A percentile compares a stretch with the other conserved stretches of the same genome.
These are phyloP conservation scores for Bombus affinis DNA, from an alignment of 1,140 invertebrate species.

Conservation along the genomic window DNA sequence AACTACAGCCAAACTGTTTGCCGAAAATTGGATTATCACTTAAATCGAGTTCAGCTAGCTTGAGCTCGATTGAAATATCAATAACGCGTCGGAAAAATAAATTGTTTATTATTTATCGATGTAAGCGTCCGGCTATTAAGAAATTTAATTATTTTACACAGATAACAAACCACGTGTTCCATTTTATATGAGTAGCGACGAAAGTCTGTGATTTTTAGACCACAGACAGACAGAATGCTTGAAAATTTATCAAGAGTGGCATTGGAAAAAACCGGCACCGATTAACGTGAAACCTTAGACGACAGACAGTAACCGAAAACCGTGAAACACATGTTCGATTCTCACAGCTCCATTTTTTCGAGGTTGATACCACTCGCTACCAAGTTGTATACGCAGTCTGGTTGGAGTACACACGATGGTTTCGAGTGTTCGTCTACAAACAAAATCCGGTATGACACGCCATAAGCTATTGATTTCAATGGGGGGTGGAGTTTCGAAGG, in stretches of 20 bases:
- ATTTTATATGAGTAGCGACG: not conserved
- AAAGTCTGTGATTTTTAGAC: not conserved
- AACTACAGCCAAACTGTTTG: conserved; percentile 28
- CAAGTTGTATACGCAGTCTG: not conserved
- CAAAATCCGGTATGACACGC: conserved; percentile 12
- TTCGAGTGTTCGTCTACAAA: conserved; percentile 23
- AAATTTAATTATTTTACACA: not conserved
- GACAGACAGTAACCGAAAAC: conserved; percentile 43
- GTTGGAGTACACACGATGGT: not conserved
- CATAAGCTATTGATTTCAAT: conserved; percentile 28
- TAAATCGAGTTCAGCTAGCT: not conserved
- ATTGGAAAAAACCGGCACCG: not conserved
- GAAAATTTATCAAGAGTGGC: not conserved
- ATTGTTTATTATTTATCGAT: not conserved
- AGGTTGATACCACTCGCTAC: not conserved
- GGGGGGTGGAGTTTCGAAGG: too few species aligned
- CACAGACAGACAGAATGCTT: too few species aligned
- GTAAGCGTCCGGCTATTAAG: too few species aligned
- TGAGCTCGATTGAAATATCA: not conserved
- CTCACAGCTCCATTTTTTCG: conserved; percentile 41
- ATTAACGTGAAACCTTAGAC: conserved; percentile 43
- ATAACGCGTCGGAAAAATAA: not conserved
- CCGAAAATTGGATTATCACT: conserved; percentile 27
- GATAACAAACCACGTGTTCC: not conserved
- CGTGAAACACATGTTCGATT: conserved; percentile 48